These are phyloP conservation scores for Rhinopomastus cyanomelas DNA, from an alignment of 2,113 vertebrate species.

Conservation along the genomic window DNA sequence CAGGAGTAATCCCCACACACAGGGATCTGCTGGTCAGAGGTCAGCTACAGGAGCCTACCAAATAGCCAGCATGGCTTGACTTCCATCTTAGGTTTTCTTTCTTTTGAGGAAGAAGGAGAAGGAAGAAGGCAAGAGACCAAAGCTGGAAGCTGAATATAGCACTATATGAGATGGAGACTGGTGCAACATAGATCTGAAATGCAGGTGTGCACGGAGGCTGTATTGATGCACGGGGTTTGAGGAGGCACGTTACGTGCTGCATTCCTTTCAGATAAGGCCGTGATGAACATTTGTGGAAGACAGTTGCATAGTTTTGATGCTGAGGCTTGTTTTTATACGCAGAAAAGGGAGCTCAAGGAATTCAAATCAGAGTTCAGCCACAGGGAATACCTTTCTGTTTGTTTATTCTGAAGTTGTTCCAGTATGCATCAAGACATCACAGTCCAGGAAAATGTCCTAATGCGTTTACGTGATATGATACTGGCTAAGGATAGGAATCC, in stretches of 20 bases:
- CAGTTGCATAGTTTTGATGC: neutral
- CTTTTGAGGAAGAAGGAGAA: neutral
- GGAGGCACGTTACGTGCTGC: rapidly evolving
- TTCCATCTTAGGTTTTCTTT: neutral
- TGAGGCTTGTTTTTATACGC: neutral
- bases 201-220: neutral
- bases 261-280: neutral
- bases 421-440: neutral
- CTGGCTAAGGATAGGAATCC: constrained; percentile 1
- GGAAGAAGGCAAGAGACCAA: neutral
- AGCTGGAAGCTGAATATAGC: neutral
- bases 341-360: constrained; percentile 4
- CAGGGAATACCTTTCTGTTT: constrained; percentile 26
- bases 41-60: neutral
- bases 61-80: neutral
- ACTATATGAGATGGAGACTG: neutral
- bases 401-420: constrained; percentile 50
- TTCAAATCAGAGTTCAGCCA: constrained; percentile 14
- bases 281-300: neutral
- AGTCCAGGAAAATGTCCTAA: constrained; percentile 55
- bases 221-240: neutral
- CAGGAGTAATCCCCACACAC: neutral
- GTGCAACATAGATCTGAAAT: neutral
- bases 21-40: neutral
- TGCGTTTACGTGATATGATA: constrained; percentile 25